phyloP scores from a whole-genome alignment of 2,113 vertebrate species.

The Aythya baeri region DNA sequence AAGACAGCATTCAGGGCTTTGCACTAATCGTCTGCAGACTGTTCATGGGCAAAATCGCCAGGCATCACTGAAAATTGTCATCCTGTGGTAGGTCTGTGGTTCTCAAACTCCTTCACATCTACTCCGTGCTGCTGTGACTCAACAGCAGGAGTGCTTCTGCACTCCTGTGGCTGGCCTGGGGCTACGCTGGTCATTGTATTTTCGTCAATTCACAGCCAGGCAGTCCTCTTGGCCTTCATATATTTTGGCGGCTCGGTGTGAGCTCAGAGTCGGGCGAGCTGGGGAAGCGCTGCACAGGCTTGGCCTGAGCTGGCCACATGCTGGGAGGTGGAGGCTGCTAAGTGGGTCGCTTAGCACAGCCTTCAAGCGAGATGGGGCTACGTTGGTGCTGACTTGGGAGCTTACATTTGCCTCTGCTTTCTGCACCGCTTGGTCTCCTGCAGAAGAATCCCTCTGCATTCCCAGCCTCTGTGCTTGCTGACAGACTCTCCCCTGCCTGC shows the following conservation, averaged over 20 bases:
- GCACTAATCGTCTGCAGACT: not conserved
- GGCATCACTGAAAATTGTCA: not conserved
- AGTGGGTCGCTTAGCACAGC: not conserved
- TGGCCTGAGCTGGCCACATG: not conserved
- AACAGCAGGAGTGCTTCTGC: not conserved
- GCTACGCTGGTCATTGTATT: not conserved
- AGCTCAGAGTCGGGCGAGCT: not conserved
- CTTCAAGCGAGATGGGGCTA: not conserved
- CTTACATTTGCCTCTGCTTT: not conserved
- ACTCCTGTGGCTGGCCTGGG: not conserved
- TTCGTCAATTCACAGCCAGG: not conserved
- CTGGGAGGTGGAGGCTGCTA: not conserved
- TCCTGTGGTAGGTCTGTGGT: not conserved
- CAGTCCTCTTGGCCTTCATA: not conserved
- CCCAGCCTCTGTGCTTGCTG: not conserved
- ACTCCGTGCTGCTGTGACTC: conserved; percentile 33
- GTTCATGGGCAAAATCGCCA: not conserved
- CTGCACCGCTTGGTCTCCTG: not conserved
- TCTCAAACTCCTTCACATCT: not conserved
- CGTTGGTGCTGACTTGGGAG: not conserved
- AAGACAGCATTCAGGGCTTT: not conserved
- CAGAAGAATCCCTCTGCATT: not conserved
- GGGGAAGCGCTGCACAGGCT: not conserved
- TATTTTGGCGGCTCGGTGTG: not conserved
- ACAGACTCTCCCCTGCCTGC: not conserved